Evolutionary conservation across 2,888 invertebrate genomes (phyloP).

Genomic region (Penaeus monodon): DNA sequence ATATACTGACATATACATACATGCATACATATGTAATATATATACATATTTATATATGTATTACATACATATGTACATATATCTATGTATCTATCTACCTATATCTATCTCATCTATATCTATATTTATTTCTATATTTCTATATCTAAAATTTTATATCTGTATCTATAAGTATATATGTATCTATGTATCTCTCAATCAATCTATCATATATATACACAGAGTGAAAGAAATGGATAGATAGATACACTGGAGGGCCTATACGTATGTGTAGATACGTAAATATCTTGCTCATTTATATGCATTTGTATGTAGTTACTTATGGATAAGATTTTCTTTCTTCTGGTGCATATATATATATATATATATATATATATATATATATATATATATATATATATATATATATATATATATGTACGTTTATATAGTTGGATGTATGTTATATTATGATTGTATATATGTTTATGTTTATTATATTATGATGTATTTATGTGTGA

Average conservation of each 20-base stretch:
- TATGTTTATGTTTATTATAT: slow-evolving; percentile 44
- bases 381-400: slow-evolving; percentile 34
- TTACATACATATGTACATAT: slow-evolving; percentile 9
- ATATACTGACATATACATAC: slow-evolving; percentile 2
- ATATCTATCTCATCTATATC: slow-evolving; percentile 22
- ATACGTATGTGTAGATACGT: background rate
- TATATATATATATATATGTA: slow-evolving; percentile 23
- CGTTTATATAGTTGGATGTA: slow-evolving; percentile 34
- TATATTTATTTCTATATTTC: slow-evolving; percentile 17
- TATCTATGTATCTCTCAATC: slow-evolving; percentile 22
- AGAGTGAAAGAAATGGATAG: slow-evolving; percentile 9
- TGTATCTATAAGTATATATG: slow-evolving; percentile 6
- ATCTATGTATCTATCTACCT: slow-evolving; percentile 23
- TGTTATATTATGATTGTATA: slow-evolving; percentile 42
- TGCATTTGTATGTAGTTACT: background rate
- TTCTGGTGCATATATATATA: background rate
- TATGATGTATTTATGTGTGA: slow-evolving; percentile 4
- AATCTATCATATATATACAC: slow-evolving; percentile 24
- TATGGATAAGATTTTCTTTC: too few species aligned
- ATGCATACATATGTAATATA: background rate
- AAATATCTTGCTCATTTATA: background rate
- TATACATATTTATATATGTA: background rate
- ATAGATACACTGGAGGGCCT: slow-evolving; percentile 10
- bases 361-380: slow-evolving; percentile 18
- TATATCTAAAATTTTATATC: slow-evolving; percentile 23